phyloP scores from a whole-genome alignment of 2,888 invertebrate species.

The Callinectes sapidus region DNA sequence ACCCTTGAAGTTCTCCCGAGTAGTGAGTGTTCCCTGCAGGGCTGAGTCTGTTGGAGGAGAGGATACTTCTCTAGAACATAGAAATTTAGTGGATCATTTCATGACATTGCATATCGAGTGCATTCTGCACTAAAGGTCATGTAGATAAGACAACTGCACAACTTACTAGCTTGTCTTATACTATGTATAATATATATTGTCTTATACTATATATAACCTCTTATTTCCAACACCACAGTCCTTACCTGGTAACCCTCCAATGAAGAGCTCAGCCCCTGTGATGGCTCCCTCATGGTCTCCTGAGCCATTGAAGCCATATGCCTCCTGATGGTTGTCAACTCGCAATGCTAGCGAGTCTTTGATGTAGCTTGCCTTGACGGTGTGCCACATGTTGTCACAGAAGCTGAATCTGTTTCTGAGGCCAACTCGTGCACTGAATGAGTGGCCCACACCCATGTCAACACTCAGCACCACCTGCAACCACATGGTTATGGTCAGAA shows the following conservation, averaged over 20 bases:
- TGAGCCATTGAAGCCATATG: constrained; percentile 77
- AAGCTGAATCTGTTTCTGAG: constrained; percentile 82
- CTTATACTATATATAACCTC: too few relatives aligned
- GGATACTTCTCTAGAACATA: not conserved
- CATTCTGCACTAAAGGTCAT: too few relatives aligned
- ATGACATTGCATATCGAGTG: too few relatives aligned
- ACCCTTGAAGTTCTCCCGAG: constrained; percentile 92
- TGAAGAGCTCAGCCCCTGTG: constrained; percentile 83
- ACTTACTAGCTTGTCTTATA: too few relatives aligned
- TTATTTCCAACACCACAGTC: not conserved
- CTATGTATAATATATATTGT: too few relatives aligned
- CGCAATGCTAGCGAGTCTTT: constrained; percentile 83
- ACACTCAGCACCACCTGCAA: constrained; percentile 82
- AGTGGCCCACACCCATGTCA: constrained; percentile 81
- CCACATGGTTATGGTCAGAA: not conserved
- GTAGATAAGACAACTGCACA: too few relatives aligned
- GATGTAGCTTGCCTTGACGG: constrained; percentile 84
- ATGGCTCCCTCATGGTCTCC: constrained; percentile 77
- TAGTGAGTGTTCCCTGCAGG: constrained; percentile 82
- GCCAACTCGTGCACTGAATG: constrained; percentile 82
- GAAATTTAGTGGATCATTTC: too few relatives aligned
- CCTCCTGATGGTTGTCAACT: constrained; percentile 82
- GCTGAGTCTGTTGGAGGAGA: constrained; percentile 81
- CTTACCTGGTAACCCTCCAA: constrained; percentile 89
- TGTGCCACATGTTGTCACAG: constrained; percentile 93